These are phyloP conservation scores for Orthosia incerta DNA, from an alignment of 2,888 invertebrate genomes.

Conservation along the genomic window DNA sequence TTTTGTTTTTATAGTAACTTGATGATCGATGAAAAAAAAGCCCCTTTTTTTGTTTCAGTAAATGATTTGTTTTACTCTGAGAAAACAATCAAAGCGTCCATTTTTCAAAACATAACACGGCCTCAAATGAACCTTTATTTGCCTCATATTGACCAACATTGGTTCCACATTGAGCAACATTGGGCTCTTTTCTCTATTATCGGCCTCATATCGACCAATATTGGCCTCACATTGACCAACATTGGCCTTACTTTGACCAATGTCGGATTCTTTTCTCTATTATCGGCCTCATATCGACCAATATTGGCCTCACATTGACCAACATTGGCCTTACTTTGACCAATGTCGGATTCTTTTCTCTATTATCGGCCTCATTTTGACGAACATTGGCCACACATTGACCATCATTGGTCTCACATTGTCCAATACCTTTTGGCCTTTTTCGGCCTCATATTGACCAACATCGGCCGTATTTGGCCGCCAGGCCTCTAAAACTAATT, in stretches of 20 bases:
- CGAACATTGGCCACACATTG: not conserved
- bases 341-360: no score
- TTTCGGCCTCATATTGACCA: not conserved
- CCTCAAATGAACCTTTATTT: conserved; percentile 15
- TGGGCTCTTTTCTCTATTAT: not conserved
- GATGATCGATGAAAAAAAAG: not conserved
- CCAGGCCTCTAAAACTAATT: conserved; percentile 40
- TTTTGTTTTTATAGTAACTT: no score
- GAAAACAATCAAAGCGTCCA: conserved; percentile 32
- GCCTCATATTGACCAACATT: conserved; percentile 8
- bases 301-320: not conserved
- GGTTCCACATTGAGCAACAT: not conserved
- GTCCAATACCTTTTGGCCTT: not conserved
- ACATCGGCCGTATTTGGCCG: no score
- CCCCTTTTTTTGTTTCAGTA: not conserved
- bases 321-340: conserved; percentile 1
- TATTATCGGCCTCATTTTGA: conserved; percentile 4
- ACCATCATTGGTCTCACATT: conserved; percentile 8
- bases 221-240: conserved; percentile 1
- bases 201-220: conserved; percentile 6
- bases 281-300: conserved; percentile 10
- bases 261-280: not conserved
- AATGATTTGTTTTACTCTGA: not conserved
- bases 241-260: not conserved
- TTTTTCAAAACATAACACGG: conserved; percentile 36